Percentiles rank a stretch among this genome's conserved stretches.
Evolutionary conservation across 2,888 invertebrate genomes (phyloP).

Genomic region (Agrilus mali): DNA sequence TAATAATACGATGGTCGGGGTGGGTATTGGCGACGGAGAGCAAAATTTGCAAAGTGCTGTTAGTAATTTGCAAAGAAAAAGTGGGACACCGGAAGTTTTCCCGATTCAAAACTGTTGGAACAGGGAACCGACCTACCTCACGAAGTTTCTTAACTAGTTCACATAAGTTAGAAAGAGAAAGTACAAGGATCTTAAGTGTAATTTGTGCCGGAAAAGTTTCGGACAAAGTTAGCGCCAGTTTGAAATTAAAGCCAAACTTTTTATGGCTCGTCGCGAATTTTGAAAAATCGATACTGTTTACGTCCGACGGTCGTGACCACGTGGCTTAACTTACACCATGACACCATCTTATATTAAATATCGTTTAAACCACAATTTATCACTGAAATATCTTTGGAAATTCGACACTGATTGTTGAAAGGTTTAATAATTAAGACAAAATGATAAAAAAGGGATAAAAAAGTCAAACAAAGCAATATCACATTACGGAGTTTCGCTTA

Average conservation of each 20-base stretch:
- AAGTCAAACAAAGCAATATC: no score
- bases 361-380: no score
- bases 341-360: no score
- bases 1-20: no score
- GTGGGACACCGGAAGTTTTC: constrained; percentile 22
- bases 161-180: constrained; percentile 34
- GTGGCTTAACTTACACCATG: constrained; percentile 1
- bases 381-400: no score
- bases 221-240: constrained; percentile 32
- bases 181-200: constrained; percentile 34
- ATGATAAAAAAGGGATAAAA: no score
- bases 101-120: constrained; percentile 28
- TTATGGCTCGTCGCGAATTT: constrained; percentile 34
- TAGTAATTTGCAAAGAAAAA: constrained; percentile 11
- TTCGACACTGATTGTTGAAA: no score
- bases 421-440: no score
- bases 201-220: constrained; percentile 35
- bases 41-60: background rate
- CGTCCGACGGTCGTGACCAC: constrained; percentile 19
- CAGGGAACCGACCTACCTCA: constrained; percentile 32
- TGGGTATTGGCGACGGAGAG: no score
- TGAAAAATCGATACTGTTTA: constrained; percentile 34
- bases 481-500: no score
- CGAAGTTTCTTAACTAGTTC: constrained; percentile 32
- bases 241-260: constrained; percentile 33